phyloP scores from a whole-genome alignment of 2,888 invertebrate genomes.

The Fissipunctia ypsillon region DNA sequence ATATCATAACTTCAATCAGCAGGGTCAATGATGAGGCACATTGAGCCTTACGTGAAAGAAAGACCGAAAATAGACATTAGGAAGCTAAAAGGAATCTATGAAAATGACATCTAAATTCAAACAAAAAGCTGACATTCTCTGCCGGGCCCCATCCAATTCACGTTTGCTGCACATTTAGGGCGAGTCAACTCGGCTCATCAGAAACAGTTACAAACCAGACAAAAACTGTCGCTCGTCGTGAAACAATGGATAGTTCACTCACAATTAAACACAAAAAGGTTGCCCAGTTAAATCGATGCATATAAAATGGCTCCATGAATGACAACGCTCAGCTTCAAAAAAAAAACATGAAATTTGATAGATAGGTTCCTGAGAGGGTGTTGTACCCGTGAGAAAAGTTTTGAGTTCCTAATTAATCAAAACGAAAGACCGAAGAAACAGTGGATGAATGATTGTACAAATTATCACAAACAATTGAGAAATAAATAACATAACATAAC shows the following conservation, averaged over 20 bases:
- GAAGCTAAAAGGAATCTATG: background rate
- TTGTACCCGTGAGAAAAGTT: too few species aligned
- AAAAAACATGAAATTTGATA: too few species aligned
- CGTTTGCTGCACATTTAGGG: constrained; percentile 40
- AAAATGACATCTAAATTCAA: background rate
- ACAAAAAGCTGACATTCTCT: background rate
- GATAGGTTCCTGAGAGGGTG: too few species aligned
- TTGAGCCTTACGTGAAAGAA: background rate
- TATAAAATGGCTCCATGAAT: background rate
- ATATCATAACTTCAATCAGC: background rate
- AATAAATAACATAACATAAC: too few species aligned
- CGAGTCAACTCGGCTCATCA: constrained; percentile 23
- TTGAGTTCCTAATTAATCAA: too few species aligned
- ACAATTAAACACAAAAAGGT: constrained; percentile 30
- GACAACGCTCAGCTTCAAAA: too few species aligned
- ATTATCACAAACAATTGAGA: too few species aligned
- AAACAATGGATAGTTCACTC: constrained; percentile 44
- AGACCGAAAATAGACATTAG: background rate
- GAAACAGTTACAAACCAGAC: constrained; percentile 26
- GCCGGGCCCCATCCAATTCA: constrained; percentile 21
- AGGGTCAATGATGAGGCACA: background rate
- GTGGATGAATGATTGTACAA: too few species aligned
- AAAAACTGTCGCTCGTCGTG: constrained; percentile 16
- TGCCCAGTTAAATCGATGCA: background rate
- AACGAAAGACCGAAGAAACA: too few species aligned